Percentiles rank a stretch among this genome's conserved stretches.
Conservation (phyloP, 2,888 invertebrate species). For the Pycnomerus fuliginosus region DNA sequence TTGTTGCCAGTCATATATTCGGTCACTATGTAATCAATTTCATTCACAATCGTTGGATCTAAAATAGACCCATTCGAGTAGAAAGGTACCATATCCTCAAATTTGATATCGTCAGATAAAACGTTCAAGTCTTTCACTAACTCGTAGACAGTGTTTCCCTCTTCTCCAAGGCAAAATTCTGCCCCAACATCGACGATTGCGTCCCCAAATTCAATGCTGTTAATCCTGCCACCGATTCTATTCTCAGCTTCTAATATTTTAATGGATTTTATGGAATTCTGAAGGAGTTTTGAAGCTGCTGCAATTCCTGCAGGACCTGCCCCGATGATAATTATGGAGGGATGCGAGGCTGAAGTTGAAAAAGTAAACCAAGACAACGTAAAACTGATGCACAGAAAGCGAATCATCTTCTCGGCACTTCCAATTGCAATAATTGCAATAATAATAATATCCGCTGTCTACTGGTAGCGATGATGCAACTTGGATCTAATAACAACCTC, state of each 20-base stretch:
- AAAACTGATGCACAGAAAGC: too few relatives aligned
- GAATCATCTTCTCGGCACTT: too few relatives aligned
- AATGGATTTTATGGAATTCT: slow-evolving; percentile 53
- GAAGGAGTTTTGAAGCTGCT: slow-evolving; percentile 54
- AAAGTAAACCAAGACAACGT: not conserved
- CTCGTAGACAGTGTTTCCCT: slow-evolving; percentile 35
- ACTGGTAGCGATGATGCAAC: too few relatives aligned
- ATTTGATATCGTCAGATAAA: slow-evolving; percentile 5
- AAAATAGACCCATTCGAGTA: slow-evolving; percentile 19
- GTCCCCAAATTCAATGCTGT: slow-evolving; percentile 23
- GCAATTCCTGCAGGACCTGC: slow-evolving; percentile 60
- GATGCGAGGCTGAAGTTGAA: not conserved
- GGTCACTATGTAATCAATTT: not conserved
- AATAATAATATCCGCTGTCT: too few relatives aligned
- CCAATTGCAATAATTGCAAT: too few relatives aligned
- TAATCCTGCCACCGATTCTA: slow-evolving; percentile 35
- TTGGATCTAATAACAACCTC: too few relatives aligned
- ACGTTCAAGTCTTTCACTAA: slow-evolving; percentile 23
- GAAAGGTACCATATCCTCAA: not conserved
- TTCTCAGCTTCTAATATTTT: slow-evolving; percentile 47
- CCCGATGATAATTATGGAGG: slow-evolving; percentile 54
- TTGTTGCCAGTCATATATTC: slow-evolving; percentile 7
- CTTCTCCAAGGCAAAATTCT: slow-evolving; percentile 38
- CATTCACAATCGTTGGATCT: not conserved
- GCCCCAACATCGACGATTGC: slow-evolving; percentile 29